A percentile compares a stretch with the other conserved stretches of the same genome.
Evolutionary conservation across 2,888 invertebrate species (phyloP).

Genomic region (Machimus atricapillus): DNA sequence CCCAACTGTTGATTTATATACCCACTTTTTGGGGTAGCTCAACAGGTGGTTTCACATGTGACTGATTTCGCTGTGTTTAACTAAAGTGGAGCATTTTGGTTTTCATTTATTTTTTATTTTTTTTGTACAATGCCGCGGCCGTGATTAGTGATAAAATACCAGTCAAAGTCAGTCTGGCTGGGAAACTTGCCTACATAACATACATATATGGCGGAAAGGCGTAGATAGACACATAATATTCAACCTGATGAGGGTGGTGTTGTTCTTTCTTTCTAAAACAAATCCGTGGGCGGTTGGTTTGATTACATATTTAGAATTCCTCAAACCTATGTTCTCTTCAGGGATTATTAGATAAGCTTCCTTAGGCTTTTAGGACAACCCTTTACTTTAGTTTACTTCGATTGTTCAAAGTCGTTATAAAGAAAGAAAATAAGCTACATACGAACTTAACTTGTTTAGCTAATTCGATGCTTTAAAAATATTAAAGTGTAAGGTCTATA

Average conservation of each 20-base stretch:
- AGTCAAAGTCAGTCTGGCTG: not conserved
- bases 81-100: not conserved
- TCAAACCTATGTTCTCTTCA: not conserved
- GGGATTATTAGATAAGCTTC: not conserved
- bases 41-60: slow-evolving; percentile 16
- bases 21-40: not conserved
- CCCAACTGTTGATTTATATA: slow-evolving; percentile 9
- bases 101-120: not conserved
- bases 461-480: too few species aligned
- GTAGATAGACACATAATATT: not conserved
- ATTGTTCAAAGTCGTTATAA: too few species aligned
- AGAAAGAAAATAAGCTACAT: too few species aligned
- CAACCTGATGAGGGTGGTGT: not conserved
- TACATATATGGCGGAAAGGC: not conserved
- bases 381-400: not conserved
- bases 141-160: not conserved
- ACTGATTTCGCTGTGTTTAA: not conserved
- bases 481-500: too few species aligned
- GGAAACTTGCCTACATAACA: not conserved
- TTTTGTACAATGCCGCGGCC: slow-evolving; percentile 15
- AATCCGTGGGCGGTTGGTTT: not conserved
- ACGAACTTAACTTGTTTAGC: too few species aligned
- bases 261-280: not conserved
- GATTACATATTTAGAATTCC: not conserved
- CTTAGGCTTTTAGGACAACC: not conserved